These are phyloP conservation scores for Syrista parreyssii DNA, from an alignment of 2,888 invertebrate genomes.

Conservation along the genomic window DNA sequence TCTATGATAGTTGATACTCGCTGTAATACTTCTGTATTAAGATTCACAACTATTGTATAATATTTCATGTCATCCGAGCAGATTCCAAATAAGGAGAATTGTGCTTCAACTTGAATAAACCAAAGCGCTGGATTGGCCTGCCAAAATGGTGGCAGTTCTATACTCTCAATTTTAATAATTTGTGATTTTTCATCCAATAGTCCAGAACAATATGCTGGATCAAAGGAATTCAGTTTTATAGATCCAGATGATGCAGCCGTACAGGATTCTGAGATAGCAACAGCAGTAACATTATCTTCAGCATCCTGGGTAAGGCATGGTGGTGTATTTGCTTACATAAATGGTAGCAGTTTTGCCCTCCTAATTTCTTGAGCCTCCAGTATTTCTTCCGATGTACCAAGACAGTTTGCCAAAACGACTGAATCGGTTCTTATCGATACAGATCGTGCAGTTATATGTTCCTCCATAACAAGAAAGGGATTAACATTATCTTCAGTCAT, in stretches of 20 bases:
- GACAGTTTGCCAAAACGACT: not conserved
- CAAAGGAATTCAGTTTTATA: not conserved
- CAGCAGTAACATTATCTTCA: not conserved
- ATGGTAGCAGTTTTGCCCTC: not conserved
- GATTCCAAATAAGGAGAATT: slow-evolving; percentile 19
- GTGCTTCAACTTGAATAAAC: slow-evolving; percentile 28
- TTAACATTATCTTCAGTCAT: not conserved
- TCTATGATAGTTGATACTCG: slow-evolving; percentile 20
- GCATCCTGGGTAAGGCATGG: not conserved
- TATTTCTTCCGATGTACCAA: not conserved
- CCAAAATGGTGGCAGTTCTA: slow-evolving; percentile 13
- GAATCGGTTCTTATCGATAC: not conserved
- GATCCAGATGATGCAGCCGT: not conserved
- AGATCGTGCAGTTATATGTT: not conserved
- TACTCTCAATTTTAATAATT: not conserved
- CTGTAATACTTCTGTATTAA: slow-evolving; percentile 22
- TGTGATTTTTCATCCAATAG: not conserved
- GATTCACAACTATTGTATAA: slow-evolving; percentile 15
- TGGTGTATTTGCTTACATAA: not conserved
- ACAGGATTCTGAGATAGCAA: not conserved
- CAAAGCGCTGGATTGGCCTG: slow-evolving; percentile 20
- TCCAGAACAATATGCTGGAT: not conserved
- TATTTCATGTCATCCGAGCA: slow-evolving; percentile 18
- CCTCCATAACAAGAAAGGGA: not conserved
- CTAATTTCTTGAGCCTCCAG: not conserved